Base-by-base conservation (phyloP, 92 coral and sea anemone species). In the Umimayanthus chanpuru region DNA sequence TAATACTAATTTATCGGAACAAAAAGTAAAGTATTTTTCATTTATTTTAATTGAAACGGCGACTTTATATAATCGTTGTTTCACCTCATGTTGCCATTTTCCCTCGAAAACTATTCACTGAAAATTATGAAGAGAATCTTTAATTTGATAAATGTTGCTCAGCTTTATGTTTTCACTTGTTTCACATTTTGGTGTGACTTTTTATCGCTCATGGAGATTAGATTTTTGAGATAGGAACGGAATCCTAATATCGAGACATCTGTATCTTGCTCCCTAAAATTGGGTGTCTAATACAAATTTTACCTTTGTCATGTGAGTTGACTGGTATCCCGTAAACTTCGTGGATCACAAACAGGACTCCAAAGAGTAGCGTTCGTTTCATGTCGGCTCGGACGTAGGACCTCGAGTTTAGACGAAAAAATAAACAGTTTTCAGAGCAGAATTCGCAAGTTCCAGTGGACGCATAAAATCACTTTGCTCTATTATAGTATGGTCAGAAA, bases 291-390 rank as follows among this genome's bases (percentile, higher is more conserved):
- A 16, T 4, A 73, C 20, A 2, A 26, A 2, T 15, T 10, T 68
- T 83, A 83, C 87, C 87, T 70, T 83, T 30, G 2, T 70, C 32
- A 21, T 29, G 47, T 14, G 14, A 67, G 7, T 83, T 53, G 12
- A 71, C 78, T 67, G 87, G 87, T 26, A 70, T 41, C 10, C 87
- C 78, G 14, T 74, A n/a, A 25, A 70, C 40, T 70, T 70, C 87
- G 2, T 41, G 79, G 9, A 83, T 6, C 55, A 71, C 64, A 11
- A 83, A 70, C 18, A 83, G 66, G 65, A 40, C 79, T 47, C 79
- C 79, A 83, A 83, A 71, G 44, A 83, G 78, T 2, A 83, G n/a
- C 7, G 32, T 44, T 25, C 9, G 44, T 26, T 12, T 70, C 87
- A 83, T 83, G 28, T 28, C 74, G 64, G 87, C 77, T 83, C 26